Percentiles rank a stretch among this genome's conserved stretches.
These are phyloP conservation scores for Selene dorsalis DNA, from an alignment of 2,797 vertebrate species.

Conservation along the genomic window DNA sequence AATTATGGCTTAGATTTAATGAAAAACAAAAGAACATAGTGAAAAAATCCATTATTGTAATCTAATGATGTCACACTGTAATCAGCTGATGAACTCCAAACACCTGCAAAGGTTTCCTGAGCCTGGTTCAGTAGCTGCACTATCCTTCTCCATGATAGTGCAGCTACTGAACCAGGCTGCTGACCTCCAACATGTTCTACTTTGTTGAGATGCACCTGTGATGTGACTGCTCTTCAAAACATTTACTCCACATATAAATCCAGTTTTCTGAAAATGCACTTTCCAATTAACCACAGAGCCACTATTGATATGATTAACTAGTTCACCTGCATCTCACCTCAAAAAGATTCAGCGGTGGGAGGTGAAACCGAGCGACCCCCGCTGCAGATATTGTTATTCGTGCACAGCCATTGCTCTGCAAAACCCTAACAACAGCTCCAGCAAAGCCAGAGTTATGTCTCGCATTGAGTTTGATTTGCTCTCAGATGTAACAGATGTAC, in stretches of 20 bases:
- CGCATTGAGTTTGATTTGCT: background rate
- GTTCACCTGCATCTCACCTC: background rate
- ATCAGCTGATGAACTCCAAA: too few relatives aligned
- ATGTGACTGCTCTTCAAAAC: background rate
- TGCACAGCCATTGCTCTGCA: background rate
- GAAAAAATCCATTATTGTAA: too few relatives aligned
- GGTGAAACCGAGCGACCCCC: background rate
- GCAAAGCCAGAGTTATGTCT: background rate
- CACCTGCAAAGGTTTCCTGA: too few relatives aligned
- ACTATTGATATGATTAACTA: background rate
- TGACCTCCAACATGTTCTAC: too few relatives aligned
- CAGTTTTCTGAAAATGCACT: background rate
- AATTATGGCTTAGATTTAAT: too few relatives aligned
- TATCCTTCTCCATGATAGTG: too few relatives aligned
- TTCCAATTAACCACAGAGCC: background rate
- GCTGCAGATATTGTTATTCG: background rate
- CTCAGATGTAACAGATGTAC: constrained; percentile 56
- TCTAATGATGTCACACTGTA: too few relatives aligned
- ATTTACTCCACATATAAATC: background rate
- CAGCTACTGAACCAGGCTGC: too few relatives aligned
- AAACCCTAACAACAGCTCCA: constrained; percentile 7
- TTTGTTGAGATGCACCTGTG: too few relatives aligned
- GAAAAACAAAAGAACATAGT: too few relatives aligned
- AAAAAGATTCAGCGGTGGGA: background rate
- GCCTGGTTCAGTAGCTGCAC: too few relatives aligned